Base-by-base conservation (phyloP, 2,113 vertebrate species). In the Sander vitreus region DNA sequence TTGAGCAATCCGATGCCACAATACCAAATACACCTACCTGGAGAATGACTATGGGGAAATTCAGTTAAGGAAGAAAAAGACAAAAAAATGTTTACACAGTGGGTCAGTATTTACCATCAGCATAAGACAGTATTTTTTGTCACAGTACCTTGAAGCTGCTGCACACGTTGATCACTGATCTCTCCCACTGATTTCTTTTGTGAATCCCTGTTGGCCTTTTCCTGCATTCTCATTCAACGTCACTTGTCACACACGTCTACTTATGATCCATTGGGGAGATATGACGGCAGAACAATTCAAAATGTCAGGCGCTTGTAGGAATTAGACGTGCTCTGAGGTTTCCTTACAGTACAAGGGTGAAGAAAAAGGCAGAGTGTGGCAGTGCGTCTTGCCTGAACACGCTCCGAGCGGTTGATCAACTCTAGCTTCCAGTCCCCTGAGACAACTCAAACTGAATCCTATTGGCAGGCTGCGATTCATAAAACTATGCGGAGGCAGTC, bases 121-220 rank as follows among this genome's bases (percentile, higher is more conserved):
- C 5, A 0, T 55, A 0, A 39, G 8, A 64, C 27, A 15, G 59
- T 30, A 18, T 53, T 27, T 59, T 1, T 54, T 18, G 16, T 69
- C 27, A 80, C 59, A 30, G 7, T 93, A 91, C 92, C 92, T 92
- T 74, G 36, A 78, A 33, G 30, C 25, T 63, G 60, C 73, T 21
- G 50, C 13, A 2, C 50, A 25, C n/a, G 21, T 19, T 68, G 59
- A 30, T 69, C 50, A 9, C 25, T 69, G 72, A 81, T 63, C 71
- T 39, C 21, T 53, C 63, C 76, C 30, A 16, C 4, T 27, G 78
- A 25, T 60, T 48, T 63, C 43, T 27, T 30, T 11, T 45, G 62
- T 11, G 54, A 66, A 19, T 81, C 76, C 51, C 50, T 3, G 45
- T 36, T 8, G 51, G 12, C 39, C 45, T 74, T 33, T 30, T 80